Evolutionary conservation across 92 coral and sea anemone species (phyloP).

Genomic region (Porites evermanni): DNA sequence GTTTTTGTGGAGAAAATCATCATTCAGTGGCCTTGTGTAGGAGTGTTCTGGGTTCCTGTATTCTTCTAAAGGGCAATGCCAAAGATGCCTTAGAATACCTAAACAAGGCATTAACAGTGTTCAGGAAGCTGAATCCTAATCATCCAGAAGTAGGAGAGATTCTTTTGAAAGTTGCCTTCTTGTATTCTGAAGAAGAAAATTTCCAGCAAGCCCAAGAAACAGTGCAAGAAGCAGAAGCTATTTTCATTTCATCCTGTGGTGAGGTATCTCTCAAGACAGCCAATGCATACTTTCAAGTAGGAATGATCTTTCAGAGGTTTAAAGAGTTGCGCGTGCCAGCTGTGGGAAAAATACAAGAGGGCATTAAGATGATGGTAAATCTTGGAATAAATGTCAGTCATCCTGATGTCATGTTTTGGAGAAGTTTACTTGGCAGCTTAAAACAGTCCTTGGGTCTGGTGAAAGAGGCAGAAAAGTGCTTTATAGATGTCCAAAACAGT

Average conservation of each 20-base stretch:
- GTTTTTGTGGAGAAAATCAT: slow-evolving; percentile 7
- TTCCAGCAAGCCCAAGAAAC: neutral
- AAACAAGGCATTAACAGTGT: neutral
- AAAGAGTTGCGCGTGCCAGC: neutral
- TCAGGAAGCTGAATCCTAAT: neutral
- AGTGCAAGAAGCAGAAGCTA: neutral
- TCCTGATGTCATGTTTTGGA: slow-evolving; percentile 20
- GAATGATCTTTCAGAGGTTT: slow-evolving; percentile 4
- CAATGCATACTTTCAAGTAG: neutral
- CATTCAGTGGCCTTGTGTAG: slow-evolving; percentile 20
- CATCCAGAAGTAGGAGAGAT: slow-evolving; percentile 24
- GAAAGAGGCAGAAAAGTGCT: slow-evolving; percentile 14
- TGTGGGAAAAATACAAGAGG: neutral
- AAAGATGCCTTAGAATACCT: neutral
- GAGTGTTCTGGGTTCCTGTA: slow-evolving; percentile 23
- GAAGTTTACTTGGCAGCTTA: neutral
- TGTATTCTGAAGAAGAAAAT: slow-evolving; percentile 6
- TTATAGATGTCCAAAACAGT: neutral
- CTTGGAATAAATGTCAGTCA: neutral
- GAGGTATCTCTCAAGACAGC: slow-evolving; percentile 17
- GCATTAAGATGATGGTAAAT: neutral
- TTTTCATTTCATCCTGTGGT: slow-evolving; percentile 7
- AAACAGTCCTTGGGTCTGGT: neutral
- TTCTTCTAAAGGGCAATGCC: neutral
- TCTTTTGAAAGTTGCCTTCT: neutral